These are phyloP conservation scores for Mayetiola destructor DNA, from an alignment of 2,888 invertebrate genomes.

Conservation along the genomic window DNA sequence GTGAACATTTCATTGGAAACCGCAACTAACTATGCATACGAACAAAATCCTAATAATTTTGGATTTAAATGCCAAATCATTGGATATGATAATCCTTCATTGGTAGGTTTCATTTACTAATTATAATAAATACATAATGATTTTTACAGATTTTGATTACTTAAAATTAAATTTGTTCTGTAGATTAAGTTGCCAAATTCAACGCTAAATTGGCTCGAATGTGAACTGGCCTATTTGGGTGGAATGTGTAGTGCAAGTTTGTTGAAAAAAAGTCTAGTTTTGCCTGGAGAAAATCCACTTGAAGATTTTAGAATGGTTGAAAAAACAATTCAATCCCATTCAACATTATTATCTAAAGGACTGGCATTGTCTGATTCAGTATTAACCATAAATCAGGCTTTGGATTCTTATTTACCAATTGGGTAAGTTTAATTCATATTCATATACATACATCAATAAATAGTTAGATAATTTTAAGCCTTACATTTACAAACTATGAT, in stretches of 20 bases:
- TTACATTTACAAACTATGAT: too few species aligned
- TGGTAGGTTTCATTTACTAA: slow-evolving; percentile 22
- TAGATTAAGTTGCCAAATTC: slow-evolving; percentile 32
- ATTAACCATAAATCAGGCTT: slow-evolving; percentile 78
- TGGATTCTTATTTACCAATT: slow-evolving; percentile 75
- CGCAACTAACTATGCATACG: slow-evolving; percentile 84
- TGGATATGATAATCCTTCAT: slow-evolving; percentile 63
- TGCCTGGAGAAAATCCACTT: slow-evolving; percentile 53
- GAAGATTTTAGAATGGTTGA: slow-evolving; percentile 59
- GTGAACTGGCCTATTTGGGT: slow-evolving; percentile 77
- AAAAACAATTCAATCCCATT: slow-evolving; percentile 39
- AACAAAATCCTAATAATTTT: slow-evolving; percentile 66
- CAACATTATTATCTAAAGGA: slow-evolving; percentile 70
- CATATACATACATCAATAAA: too few species aligned
- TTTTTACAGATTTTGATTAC: neutral
- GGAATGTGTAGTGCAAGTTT: slow-evolving; percentile 84
- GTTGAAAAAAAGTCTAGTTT: slow-evolving; percentile 63
- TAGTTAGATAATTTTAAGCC: too few species aligned
- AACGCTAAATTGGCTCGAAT: slow-evolving; percentile 54
- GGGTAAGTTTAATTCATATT: too few species aligned
- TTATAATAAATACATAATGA: neutral
- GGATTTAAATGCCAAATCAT: slow-evolving; percentile 67
- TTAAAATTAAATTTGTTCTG: slow-evolving; percentile 11
- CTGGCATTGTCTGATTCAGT: slow-evolving; percentile 68
- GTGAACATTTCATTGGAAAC: slow-evolving; percentile 92